Base-by-base conservation (phyloP, 2,797 vertebrate species). In the Characodon lateralis region DNA sequence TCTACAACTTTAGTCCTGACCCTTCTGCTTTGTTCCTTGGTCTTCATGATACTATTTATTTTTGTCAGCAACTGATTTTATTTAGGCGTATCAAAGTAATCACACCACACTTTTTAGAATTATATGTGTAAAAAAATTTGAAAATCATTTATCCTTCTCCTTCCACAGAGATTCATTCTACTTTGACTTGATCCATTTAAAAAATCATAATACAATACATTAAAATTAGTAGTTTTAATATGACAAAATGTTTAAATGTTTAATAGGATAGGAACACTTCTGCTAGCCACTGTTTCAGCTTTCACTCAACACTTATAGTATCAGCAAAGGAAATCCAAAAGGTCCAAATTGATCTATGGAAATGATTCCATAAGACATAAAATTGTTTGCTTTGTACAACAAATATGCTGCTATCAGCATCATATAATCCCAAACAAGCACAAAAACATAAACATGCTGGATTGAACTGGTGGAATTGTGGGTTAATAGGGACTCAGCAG, bases 391-490 rank as follows among this genome's bases (percentile, higher is more conserved):
- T 53, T 71, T 71, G 18, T 31, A 71, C 46, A 70, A 65, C 48
- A 72, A 31, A 68, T 31, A 50, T 56, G 10, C 48, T 22, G 72
- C 14, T 35, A 24, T 92, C 87, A 95, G 94, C 8, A 93, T 88
- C 80, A 93, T 91, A 59, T 97, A 95, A 82, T 96, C 97, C 94
- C 89, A 6, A 2, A 72, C 9, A 1, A 26, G 4, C 28, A 35
- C 16, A 51, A 71, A 71, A 71, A 8, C 20, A 53, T 50, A 31
- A 20, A 28, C 18, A 55, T 1, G 24, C n/a, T 24, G 2, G 65
- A 76, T 41, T 41, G 5, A 46, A 22, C 6, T 28, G 46, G 18
- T 50, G 18, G 14, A 31, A 56, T 46, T 26, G 10, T 69, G 53
- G 39, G 63, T 55, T 46, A 46, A 76, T 46, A 46, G 20, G 31